A percentile compares a stretch with the other conserved stretches of the same genome.
Evolutionary conservation across 1,140 invertebrate species (phyloP).

Genomic region (Panonychus citri): DNA sequence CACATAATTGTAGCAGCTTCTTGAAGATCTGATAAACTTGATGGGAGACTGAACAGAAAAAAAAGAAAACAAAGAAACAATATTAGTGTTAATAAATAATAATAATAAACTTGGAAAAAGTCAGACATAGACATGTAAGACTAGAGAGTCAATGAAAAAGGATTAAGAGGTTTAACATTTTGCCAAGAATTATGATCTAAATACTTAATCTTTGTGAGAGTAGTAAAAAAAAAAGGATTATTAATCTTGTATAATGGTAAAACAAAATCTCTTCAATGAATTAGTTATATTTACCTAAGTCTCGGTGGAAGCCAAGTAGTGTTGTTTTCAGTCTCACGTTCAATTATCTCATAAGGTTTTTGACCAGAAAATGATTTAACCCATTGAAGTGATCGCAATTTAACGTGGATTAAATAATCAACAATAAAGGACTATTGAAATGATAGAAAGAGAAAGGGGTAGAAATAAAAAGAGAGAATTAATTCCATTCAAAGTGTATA

Average conservation of each 20-base stretch:
- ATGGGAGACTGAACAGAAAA: background rate
- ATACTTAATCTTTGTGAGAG: too few relatives aligned
- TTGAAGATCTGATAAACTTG: background rate
- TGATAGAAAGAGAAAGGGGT: background rate
- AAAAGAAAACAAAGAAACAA: background rate
- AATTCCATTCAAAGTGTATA: too few relatives aligned
- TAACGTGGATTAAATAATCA: conserved; percentile 8
- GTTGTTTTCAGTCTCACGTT: conserved; percentile 1
- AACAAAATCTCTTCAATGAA: background rate
- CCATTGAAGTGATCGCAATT: conserved; percentile 2
- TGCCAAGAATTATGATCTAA: too few relatives aligned
- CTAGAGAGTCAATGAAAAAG: too few relatives aligned
- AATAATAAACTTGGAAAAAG: too few relatives aligned
- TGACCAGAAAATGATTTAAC: background rate
- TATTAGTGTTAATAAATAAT: too few relatives aligned
- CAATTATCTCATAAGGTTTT: conserved; percentile 4
- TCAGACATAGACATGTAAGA: too few relatives aligned
- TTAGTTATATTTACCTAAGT: background rate
- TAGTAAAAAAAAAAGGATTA: too few relatives aligned
- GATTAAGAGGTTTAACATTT: too few relatives aligned
- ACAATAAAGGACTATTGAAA: conserved; percentile 5
- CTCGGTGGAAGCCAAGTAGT: conserved; percentile 7
- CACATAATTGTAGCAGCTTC: background rate
- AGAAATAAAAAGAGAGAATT: background rate
- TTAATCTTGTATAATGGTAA: too few relatives aligned